A percentile compares a stretch with the other conserved stretches of the same genome.
Evolutionary conservation across 2,797 vertebrate genomes (phyloP).

Genomic region (Anisognathus igniventris): DNA sequence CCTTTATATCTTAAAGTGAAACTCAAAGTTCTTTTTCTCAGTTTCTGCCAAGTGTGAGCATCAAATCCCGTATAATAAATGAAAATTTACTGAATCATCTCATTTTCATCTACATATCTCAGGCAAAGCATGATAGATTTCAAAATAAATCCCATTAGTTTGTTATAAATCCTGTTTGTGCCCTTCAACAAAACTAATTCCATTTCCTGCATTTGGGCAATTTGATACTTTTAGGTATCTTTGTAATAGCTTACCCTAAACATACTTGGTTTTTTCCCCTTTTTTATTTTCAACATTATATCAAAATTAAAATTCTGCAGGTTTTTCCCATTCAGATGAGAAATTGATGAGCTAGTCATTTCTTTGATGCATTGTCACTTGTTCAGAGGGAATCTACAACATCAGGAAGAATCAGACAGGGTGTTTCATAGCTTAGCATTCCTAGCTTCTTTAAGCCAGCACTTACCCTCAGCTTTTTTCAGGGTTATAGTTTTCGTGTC

Average conservation of each 20-base stretch:
- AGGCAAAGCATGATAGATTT: not conserved
- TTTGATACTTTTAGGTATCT: not conserved
- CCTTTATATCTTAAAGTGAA: not conserved
- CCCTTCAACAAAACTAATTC: not conserved
- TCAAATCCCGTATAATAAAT: not conserved
- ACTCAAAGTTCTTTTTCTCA: not conserved
- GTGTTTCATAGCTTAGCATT: not conserved
- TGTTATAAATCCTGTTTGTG: not conserved
- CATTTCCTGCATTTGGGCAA: not conserved
- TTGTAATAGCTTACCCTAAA: not conserved
- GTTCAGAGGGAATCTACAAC: not conserved
- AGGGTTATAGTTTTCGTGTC: conserved; percentile 40
- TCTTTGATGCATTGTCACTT: not conserved
- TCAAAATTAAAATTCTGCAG: not conserved
- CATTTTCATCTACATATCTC: not conserved
- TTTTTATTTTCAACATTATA: not conserved
- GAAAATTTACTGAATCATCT: not conserved
- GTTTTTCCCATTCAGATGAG: not conserved
- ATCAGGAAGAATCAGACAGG: not conserved
- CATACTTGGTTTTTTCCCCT: fast-evolving
- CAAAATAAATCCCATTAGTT: not conserved
- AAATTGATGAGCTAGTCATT: not conserved
- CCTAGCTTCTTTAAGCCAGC: conserved; percentile 9
- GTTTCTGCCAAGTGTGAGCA: not conserved
- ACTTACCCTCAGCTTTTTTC: conserved; percentile 32